phyloP scores from a whole-genome alignment of 1,140 invertebrate genomes.

The Dendroctonus valens region DNA sequence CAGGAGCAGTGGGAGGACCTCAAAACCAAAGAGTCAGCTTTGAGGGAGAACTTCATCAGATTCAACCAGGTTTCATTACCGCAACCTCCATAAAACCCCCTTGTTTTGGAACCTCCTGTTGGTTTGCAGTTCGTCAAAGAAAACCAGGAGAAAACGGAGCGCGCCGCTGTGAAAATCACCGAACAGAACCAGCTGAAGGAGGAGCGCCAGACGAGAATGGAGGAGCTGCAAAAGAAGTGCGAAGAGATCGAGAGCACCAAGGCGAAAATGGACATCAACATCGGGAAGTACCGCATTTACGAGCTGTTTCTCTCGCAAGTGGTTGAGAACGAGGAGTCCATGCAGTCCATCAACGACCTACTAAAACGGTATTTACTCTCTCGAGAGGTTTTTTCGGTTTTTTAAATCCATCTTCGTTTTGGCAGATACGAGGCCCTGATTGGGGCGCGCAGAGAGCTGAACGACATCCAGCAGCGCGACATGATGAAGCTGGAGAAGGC shows the following conservation, averaged over 20 bases:
- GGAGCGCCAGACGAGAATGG: slow-evolving; percentile 11
- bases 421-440: slow-evolving; percentile 33
- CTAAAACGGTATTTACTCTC: slow-evolving; percentile 23
- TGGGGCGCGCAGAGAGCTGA: slow-evolving; percentile 25
- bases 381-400: background rate
- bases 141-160: slow-evolving; percentile 35
- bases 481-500: slow-evolving; percentile 28
- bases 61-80: slow-evolving; percentile 24
- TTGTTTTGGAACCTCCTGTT: background rate
- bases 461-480: slow-evolving; percentile 22
- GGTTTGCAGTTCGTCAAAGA: slow-evolving; percentile 34
- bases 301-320: slow-evolving; percentile 24
- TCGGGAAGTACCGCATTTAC: slow-evolving; percentile 23
- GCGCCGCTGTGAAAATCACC: slow-evolving; percentile 24
- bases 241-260: slow-evolving; percentile 24
- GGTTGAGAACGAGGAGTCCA: slow-evolving; percentile 16
- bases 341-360: slow-evolving; percentile 21
- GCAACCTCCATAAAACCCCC: background rate
- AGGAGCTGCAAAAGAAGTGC: slow-evolving; percentile 20
- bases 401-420: background rate
- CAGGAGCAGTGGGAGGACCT: slow-evolving; percentile 32
- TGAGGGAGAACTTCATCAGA: slow-evolving; percentile 30
- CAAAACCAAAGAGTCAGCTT: slow-evolving; percentile 22
- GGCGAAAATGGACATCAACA: slow-evolving; percentile 27
- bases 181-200: slow-evolving; percentile 23